Conservation (phyloP, 2,888 invertebrate species). For the Machimus atricapillus region DNA sequence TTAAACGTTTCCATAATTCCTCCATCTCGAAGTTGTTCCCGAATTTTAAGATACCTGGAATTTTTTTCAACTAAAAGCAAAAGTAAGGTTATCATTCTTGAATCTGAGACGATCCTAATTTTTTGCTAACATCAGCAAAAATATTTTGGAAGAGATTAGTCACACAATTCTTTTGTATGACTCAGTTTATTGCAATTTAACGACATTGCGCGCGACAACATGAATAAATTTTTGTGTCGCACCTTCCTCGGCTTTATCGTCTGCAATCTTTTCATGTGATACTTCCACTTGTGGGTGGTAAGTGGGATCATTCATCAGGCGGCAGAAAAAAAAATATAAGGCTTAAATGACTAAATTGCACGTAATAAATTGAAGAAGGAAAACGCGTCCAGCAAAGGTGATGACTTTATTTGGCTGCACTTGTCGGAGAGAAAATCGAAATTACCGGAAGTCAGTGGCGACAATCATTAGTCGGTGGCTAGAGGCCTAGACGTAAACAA, state of each 20-base stretch:
- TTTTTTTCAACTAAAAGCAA: not conserved
- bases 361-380: not conserved
- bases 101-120: not conserved
- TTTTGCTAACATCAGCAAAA: not conserved
- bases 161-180: not conserved
- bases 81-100: not conserved
- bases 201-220: not conserved
- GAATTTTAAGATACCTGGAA: not conserved
- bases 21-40: not conserved
- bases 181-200: slow-evolving; percentile 13
- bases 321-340: not conserved
- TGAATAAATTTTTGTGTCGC: slow-evolving; percentile 1
- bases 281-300: not conserved
- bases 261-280: not conserved
- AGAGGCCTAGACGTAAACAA: slow-evolving; percentile 4
- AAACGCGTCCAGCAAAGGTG: not conserved
- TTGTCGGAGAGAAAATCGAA: not conserved
- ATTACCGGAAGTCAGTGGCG: not conserved
- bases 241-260: not conserved
- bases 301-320: not conserved
- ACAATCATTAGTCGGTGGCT: not conserved
- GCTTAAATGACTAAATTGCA: not conserved
- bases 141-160: not conserved
- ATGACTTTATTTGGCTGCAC: not conserved
- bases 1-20: not conserved